Evolutionary conservation across 2,797 vertebrate species (phyloP).

Genomic region (Myotis findleyi): DNA sequence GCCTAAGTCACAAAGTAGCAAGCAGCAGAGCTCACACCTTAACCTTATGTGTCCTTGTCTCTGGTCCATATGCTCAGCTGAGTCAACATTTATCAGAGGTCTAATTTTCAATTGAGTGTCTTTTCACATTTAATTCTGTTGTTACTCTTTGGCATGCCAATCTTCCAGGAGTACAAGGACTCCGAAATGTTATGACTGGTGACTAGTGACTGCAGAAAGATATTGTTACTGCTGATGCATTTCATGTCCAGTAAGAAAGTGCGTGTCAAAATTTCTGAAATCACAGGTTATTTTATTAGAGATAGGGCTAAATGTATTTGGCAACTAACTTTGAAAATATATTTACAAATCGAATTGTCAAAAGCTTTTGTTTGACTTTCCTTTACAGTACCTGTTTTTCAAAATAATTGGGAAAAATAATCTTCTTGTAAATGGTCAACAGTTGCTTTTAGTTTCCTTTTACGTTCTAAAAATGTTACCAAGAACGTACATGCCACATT

Average conservation of each 20-base stretch:
- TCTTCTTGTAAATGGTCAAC: conserved; percentile 76
- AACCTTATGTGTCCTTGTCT: neutral
- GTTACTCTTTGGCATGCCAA: neutral
- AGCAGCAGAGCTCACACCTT: neutral
- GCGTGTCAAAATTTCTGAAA: conserved; percentile 15
- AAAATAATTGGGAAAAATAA: conserved; percentile 67
- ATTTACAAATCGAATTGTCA: conserved; percentile 79
- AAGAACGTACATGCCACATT: conserved; percentile 86
- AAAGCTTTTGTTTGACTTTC: conserved; percentile 81
- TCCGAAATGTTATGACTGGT: neutral
- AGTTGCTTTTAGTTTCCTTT: conserved; percentile 63
- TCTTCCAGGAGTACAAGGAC: neutral
- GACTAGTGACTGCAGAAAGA: neutral
- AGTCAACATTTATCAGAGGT: neutral
- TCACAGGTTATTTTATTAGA: conserved; percentile 46
- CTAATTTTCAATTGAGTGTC: neutral
- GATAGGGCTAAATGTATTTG: conserved; percentile 48
- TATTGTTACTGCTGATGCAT: neutral
- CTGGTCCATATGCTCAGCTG: neutral
- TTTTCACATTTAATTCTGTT: conserved; percentile 47
- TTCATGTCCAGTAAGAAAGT: neutral
- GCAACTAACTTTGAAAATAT: conserved; percentile 77
- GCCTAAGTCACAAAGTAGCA: neutral
- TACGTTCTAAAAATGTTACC: conserved; percentile 80
- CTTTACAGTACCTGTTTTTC: conserved; percentile 72